Percentiles rank a stretch among this genome's conserved stretches.
Evolutionary conservation across 2,797 vertebrate species (phyloP).

Genomic region (Pseudochaenichthys georgianus): DNA sequence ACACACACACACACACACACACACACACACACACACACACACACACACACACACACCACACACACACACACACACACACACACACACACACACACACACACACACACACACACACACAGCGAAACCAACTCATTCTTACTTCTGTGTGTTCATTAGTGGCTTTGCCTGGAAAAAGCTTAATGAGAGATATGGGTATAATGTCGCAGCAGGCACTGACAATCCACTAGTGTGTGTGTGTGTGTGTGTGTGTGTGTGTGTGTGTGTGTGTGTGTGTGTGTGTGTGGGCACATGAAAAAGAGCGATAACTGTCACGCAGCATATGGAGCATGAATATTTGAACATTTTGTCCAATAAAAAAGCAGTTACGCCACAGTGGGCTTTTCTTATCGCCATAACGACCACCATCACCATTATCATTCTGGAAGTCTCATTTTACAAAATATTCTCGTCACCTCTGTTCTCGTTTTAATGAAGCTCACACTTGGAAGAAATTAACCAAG

Average conservation of each 20-base stretch:
- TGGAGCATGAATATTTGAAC: conserved; percentile 67
- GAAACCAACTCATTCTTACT: conserved; percentile 19
- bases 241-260: conserved; percentile 19
- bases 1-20: no score
- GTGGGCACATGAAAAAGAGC: conserved; percentile 10
- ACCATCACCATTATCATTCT: conserved; percentile 49
- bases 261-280: conserved; percentile 3
- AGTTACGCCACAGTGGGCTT: conserved; percentile 39
- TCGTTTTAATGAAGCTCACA: conserved; percentile 53
- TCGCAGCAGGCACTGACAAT: conserved; percentile 47
- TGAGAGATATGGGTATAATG: conserved; percentile 55
- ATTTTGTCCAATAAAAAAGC: conserved; percentile 50
- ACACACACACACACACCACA: no score
- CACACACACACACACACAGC: neutral
- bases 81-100: conserved; percentile 18
- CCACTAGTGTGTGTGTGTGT: conserved; percentile 8
- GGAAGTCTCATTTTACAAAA: conserved; percentile 35
- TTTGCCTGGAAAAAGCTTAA: conserved; percentile 51
- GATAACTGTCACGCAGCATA: conserved; percentile 35
- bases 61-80: neutral
- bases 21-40: no score
- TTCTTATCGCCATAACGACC: conserved; percentile 37
- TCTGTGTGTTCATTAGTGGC: conserved; percentile 40
- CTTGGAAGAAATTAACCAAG: conserved; percentile 43
- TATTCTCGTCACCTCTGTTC: conserved; percentile 39